A percentile compares a stretch with the other conserved stretches of the same genome.
Evolutionary conservation across 2,113 vertebrate species (phyloP).

Genomic region (Notarius quadriscutis): DNA sequence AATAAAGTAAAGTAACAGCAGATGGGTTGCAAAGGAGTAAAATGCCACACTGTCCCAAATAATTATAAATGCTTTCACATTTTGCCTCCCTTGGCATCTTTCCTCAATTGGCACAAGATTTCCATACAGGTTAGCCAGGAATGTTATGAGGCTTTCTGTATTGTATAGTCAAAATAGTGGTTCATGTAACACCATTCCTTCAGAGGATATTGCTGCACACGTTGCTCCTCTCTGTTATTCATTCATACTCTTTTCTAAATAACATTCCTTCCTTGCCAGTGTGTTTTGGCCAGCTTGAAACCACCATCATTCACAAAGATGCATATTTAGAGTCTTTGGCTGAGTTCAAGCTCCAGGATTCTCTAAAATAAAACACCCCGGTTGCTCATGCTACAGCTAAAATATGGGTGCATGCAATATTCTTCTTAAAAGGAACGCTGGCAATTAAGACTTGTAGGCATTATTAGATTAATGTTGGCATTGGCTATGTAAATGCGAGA

Average conservation of each 20-base stretch:
- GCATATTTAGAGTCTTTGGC: background rate
- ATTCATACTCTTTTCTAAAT: background rate
- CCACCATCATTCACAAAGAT: slow-evolving; percentile 11
- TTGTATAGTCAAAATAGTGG: background rate
- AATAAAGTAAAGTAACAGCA: background rate
- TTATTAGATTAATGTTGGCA: no score
- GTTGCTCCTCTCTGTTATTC: background rate
- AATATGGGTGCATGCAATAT: background rate
- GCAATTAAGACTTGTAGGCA: no score
- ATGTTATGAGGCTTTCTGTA: background rate
- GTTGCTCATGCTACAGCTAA: background rate
- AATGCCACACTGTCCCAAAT: background rate
- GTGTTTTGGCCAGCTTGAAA: slow-evolving; percentile 29
- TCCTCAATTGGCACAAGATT: background rate
- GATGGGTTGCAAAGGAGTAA: background rate
- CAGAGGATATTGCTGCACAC: background rate
- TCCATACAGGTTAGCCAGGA: background rate
- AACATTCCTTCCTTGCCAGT: background rate
- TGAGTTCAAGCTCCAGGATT: background rate
- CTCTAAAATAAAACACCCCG: background rate
- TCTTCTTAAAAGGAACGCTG: background rate
- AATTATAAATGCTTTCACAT: background rate
- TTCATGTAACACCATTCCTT: background rate
- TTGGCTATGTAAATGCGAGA: no score
- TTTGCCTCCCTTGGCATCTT: background rate